A percentile compares a stretch with the other conserved stretches of the same genome.
phyloP scores from a whole-genome alignment of 2,797 vertebrate genomes.

The Numenius phaeopus region DNA sequence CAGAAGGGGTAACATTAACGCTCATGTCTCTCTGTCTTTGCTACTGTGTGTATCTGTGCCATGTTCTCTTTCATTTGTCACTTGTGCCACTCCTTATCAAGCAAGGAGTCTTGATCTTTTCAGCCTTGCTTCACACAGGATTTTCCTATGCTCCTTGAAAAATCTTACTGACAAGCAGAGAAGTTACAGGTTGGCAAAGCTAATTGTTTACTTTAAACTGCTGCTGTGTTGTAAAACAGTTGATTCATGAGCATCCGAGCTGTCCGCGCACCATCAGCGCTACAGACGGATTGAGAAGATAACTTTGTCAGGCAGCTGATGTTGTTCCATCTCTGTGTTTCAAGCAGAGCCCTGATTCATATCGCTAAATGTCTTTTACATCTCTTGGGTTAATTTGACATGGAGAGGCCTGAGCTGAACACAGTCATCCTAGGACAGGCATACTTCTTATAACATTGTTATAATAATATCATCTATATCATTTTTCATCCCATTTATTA shows the following conservation, averaged over 20 bases:
- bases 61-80: background rate
- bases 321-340: background rate
- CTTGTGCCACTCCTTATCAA: background rate
- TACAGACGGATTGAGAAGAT: background rate
- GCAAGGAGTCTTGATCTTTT: background rate
- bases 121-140: background rate
- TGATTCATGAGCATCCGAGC: background rate
- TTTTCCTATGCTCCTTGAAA: background rate
- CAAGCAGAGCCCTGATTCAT: background rate
- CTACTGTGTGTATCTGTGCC: background rate
- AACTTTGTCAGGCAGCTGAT: background rate
- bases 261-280: fast-evolving
- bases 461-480: background rate
- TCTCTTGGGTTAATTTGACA: background rate
- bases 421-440: background rate
- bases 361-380: background rate
- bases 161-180: background rate
- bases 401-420: background rate
- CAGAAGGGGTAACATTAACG: fast-evolving
- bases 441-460: background rate
- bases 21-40: background rate
- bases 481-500: background rate
- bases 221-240: background rate
- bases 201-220: background rate
- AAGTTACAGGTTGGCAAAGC: background rate